A percentile compares a stretch with the other conserved stretches of the same genome.
Evolutionary conservation across 2,113 vertebrate species (phyloP).

Genomic region (Neodon shergylaensis): DNA sequence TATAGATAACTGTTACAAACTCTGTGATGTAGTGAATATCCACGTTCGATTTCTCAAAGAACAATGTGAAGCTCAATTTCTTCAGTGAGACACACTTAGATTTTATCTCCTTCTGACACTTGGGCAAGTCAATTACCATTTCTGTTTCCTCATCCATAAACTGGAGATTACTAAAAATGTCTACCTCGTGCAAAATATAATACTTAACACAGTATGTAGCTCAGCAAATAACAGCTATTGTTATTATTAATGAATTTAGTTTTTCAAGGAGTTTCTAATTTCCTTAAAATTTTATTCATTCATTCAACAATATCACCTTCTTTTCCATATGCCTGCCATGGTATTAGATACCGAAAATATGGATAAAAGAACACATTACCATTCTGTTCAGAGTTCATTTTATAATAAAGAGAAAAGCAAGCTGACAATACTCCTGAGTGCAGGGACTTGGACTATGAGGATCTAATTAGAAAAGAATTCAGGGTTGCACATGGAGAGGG

Average conservation of each 20-base stretch:
- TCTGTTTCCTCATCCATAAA: slow-evolving; percentile 18
- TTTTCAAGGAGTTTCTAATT: not conserved
- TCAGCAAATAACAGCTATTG: not conserved
- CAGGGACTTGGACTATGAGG: not conserved
- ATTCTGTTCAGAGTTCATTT: not conserved
- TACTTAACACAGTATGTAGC: not conserved
- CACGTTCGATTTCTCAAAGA: not conserved
- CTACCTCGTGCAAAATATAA: not conserved
- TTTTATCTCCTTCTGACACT: not conserved
- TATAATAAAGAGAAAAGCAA: not conserved
- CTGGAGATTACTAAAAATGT: not conserved
- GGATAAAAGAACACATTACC: not conserved
- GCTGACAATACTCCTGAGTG: not conserved
- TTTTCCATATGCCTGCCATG: not conserved
- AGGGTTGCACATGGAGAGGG: not conserved
- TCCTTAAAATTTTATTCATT: slow-evolving; percentile 36
- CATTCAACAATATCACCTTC: not conserved
- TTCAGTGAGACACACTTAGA: not conserved
- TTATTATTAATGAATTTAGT: slow-evolving; percentile 9
- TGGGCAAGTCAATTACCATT: not conserved
- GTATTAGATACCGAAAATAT: not conserved
- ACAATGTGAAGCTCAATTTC: not conserved
- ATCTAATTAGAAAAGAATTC: not conserved
- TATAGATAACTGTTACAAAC: not conserved
- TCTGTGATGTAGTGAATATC: not conserved